Base-by-base conservation (phyloP, 2,113 vertebrate genomes). In the Pitta sordida region DNA sequence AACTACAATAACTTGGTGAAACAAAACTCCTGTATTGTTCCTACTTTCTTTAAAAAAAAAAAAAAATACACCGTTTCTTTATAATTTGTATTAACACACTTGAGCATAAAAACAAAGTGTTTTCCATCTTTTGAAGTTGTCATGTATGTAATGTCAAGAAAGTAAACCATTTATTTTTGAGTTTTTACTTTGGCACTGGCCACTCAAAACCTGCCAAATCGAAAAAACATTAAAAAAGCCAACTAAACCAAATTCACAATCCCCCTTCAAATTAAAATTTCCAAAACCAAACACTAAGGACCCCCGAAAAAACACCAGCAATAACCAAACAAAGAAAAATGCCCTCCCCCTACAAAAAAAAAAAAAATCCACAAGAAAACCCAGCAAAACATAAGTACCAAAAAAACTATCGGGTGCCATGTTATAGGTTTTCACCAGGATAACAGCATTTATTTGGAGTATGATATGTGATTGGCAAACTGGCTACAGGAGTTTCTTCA, bases 261-360 rank as follows among this genome's bases (percentile, higher is more conserved):
- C 2, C 4, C 0, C 0, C 7, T 4, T 43, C 6, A 1, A 8
- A 68, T 10, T 30, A 13, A 12, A 34, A 13, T 43, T 43, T 43
- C 43, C 12, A 43, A 43, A 43, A 43, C 12, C 43, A 13, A 13
- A 13, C 43, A 43, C 43, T 15, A 43, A 43, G 7, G 7, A 15
- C 43, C 12, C 7, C 43, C 12, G 7, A 43, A 43, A 43, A 43
- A 43, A 43, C 43, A 43, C 13, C 43, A 43, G 16, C 43, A 43
- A 41, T 41, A 10, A 13, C 43, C 43, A 43, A 43, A 16, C 12
- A 41, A 41, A 41, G 39, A 41, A 43, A 43, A 43, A 43, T 43
- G 12, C 15, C 43, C 15, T 43, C 43, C 12, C 14, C n/a, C n/a
- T n/a, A n/a, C 14, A 41, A 41, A 41, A 41, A 59, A 59, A 27